Evolutionary conservation across 2,888 invertebrate species (phyloP).

Genomic region (Meloe dianella): DNA sequence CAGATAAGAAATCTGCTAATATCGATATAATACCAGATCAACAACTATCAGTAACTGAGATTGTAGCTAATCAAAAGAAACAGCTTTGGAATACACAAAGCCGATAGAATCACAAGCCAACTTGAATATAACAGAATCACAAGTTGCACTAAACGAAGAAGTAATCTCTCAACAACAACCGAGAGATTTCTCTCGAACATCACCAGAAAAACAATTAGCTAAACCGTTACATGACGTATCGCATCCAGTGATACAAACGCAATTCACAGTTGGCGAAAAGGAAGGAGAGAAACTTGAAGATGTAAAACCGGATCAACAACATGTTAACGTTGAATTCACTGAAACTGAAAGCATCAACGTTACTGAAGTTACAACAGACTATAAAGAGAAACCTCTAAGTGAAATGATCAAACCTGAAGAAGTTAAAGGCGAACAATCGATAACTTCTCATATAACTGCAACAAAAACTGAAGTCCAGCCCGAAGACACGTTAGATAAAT

Average conservation of each 20-base stretch:
- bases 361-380: slow-evolving; percentile 62
- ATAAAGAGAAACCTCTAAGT: slow-evolving; percentile 62
- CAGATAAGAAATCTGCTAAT: slow-evolving; percentile 63
- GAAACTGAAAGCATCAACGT: slow-evolving; percentile 68
- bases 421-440: slow-evolving; percentile 62
- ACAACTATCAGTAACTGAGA: slow-evolving; percentile 67
- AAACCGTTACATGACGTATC: slow-evolving; percentile 58
- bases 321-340: slow-evolving; percentile 61
- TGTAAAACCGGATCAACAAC: slow-evolving; percentile 63
- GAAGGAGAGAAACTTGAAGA: slow-evolving; percentile 60
- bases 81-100: slow-evolving; percentile 56
- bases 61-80: slow-evolving; percentile 62
- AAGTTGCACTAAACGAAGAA: slow-evolving; percentile 63
- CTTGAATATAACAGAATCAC: slow-evolving; percentile 61
- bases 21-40: slow-evolving; percentile 65
- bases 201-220: slow-evolving; percentile 58
- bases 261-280: slow-evolving; percentile 62
- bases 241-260: slow-evolving; percentile 59
- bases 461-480: slow-evolving; percentile 65
- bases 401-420: slow-evolving; percentile 55
- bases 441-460: slow-evolving; percentile 65
- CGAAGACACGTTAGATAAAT: slow-evolving; percentile 53
- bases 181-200: slow-evolving; percentile 58
- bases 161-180: slow-evolving; percentile 58
- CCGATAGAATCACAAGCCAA: slow-evolving; percentile 63